These are phyloP conservation scores for Drosophila peninsularis DNA, from an alignment of 2,888 invertebrate genomes.

Conservation along the genomic window DNA sequence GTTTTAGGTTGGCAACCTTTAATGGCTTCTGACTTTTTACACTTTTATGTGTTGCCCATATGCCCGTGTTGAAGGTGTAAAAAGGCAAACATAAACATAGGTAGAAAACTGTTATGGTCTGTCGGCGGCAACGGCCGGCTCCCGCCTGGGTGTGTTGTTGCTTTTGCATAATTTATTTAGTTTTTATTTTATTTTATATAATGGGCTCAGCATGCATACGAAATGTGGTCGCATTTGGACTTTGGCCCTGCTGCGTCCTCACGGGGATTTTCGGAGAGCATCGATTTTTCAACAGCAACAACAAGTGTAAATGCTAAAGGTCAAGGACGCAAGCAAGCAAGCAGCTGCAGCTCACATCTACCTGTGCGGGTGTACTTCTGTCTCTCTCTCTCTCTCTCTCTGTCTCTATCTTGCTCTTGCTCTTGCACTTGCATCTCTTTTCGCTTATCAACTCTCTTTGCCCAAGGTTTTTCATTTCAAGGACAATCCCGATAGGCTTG, in stretches of 20 bases:
- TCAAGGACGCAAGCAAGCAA: slow-evolving; percentile 64
- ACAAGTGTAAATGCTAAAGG: slow-evolving; percentile 72
- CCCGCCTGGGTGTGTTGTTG: slow-evolving; percentile 20
- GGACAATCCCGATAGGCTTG: slow-evolving; percentile 47
- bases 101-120: slow-evolving; percentile 77
- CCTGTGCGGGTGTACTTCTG: slow-evolving; percentile 54
- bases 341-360: slow-evolving; percentile 41
- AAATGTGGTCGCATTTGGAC: slow-evolving; percentile 44
- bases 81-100: slow-evolving; percentile 65
- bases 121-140: slow-evolving; percentile 64
- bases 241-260: slow-evolving; percentile 6
- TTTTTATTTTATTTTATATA: slow-evolving; percentile 38
- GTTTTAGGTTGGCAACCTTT: slow-evolving; percentile 58
- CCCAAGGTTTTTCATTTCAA: slow-evolving; percentile 72
- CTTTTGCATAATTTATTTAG: slow-evolving; percentile 67
- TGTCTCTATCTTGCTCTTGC: background rate
- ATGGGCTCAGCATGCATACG: slow-evolving; percentile 61
- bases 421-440: background rate
- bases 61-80: slow-evolving; percentile 66
- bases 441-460: slow-evolving; percentile 24
- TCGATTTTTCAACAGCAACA: slow-evolving; percentile 70
- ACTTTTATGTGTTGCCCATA: slow-evolving; percentile 66
- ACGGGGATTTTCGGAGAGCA: slow-evolving; percentile 14
- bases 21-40: slow-evolving; percentile 76
- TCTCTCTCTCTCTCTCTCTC: slow-evolving; percentile 2